A percentile compares a stretch with the other conserved stretches of the same genome.
Conservation (phyloP, 2,888 invertebrate genomes). For the Protodeltote pygarga region DNA sequence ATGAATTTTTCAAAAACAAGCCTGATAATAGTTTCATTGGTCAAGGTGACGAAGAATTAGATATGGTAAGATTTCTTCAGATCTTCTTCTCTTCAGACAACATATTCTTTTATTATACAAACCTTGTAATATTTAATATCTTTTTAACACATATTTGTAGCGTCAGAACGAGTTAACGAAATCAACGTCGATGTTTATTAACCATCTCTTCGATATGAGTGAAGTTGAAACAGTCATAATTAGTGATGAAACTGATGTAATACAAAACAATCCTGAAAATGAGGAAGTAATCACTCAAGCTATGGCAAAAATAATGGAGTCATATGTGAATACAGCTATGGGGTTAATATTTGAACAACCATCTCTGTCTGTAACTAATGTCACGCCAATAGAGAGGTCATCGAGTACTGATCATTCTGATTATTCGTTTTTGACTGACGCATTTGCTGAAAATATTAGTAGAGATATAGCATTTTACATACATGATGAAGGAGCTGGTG, state of each 20-base stretch:
- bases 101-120: background rate
- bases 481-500: slow-evolving; percentile 47
- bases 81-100: background rate
- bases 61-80: slow-evolving; percentile 55
- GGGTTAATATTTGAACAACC: slow-evolving; percentile 51
- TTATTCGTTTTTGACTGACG: slow-evolving; percentile 67
- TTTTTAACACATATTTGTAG: slow-evolving; percentile 45
- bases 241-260: slow-evolving; percentile 52
- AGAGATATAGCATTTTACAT: slow-evolving; percentile 61
- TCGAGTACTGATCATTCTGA: slow-evolving; percentile 58
- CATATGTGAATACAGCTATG: slow-evolving; percentile 60
- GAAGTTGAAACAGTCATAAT: slow-evolving; percentile 64
- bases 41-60: slow-evolving; percentile 76
- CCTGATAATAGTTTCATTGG: slow-evolving; percentile 65
- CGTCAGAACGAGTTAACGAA: slow-evolving; percentile 60
- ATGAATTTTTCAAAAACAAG: slow-evolving; percentile 44
- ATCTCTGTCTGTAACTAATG: slow-evolving; percentile 28
- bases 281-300: slow-evolving; percentile 55
- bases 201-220: slow-evolving; percentile 77
- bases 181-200: slow-evolving; percentile 75
- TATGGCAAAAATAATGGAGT: slow-evolving; percentile 66
- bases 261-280: slow-evolving; percentile 45
- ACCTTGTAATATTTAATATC: background rate
- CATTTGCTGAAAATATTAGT: slow-evolving; percentile 48
- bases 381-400: slow-evolving; percentile 34